phyloP scores from a whole-genome alignment of 2,888 invertebrate species.

The Julus scandinavius region DNA sequence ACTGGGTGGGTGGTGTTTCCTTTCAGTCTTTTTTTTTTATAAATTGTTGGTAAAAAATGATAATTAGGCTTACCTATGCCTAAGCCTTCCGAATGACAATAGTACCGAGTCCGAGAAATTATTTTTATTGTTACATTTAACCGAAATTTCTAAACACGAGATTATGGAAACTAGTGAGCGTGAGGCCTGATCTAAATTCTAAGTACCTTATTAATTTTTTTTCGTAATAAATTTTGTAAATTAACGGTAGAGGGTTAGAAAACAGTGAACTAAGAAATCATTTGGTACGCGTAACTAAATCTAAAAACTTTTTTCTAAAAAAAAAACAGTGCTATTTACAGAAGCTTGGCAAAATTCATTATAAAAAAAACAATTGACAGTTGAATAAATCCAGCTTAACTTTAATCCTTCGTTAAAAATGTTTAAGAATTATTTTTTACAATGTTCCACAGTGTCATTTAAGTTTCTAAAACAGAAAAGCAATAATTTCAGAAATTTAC shows the following conservation, averaged over 20 bases:
- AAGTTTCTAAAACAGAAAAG: not conserved
- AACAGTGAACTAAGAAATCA: not conserved
- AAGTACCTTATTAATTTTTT: not conserved
- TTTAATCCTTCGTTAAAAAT: too few relatives aligned
- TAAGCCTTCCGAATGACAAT: not conserved
- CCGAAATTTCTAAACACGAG: not conserved
- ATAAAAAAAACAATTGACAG: not conserved
- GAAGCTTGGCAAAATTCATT: too few relatives aligned
- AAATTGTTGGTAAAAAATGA: not conserved
- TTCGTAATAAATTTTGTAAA: not conserved
- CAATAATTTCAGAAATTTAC: not conserved
- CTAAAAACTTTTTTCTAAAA: not conserved
- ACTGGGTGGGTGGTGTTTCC: not conserved
- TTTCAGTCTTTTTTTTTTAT: not conserved
- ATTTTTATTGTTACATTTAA: slow-evolving; percentile 38
- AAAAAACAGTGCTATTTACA: too few relatives aligned
- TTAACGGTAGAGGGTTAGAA: not conserved
- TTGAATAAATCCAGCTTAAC: too few relatives aligned
- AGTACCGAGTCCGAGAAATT: slow-evolving; percentile 19
- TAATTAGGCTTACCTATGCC: not conserved
- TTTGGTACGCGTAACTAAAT: not conserved
- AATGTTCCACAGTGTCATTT: too few relatives aligned
- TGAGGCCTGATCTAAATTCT: not conserved
- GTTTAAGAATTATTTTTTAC: too few relatives aligned
- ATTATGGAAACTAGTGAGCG: not conserved